Evolutionary conservation across 2,113 vertebrate genomes (phyloP).

Genomic region (Nasalis larvatus): DNA sequence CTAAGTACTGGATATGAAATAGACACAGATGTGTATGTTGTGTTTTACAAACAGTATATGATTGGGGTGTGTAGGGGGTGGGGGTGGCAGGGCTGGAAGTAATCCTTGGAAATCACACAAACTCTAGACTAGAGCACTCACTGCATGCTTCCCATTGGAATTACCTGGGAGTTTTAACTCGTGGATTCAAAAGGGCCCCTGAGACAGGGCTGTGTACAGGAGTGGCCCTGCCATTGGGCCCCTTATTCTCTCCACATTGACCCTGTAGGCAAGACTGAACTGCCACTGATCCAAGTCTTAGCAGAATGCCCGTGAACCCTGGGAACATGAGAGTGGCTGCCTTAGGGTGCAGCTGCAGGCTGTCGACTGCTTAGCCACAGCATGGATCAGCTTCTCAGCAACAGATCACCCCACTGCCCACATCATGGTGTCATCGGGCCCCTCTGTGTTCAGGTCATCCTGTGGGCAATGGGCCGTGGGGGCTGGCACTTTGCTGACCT

Average conservation of each 20-base stretch:
- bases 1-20: background rate
- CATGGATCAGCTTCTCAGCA: background rate
- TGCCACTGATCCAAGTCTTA: no score
- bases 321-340: background rate
- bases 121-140: background rate
- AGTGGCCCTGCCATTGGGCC: background rate
- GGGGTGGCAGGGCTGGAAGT: background rate
- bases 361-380: fast-evolving
- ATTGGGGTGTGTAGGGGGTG: background rate
- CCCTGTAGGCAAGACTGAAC: background rate
- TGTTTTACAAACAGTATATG: background rate
- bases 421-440: background rate
- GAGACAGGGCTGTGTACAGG: fast-evolving
- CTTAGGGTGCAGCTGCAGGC: background rate
- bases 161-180: background rate
- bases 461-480: background rate
- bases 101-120: background rate
- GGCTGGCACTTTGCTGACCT: background rate
- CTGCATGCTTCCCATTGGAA: background rate
- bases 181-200: background rate
- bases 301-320: background rate
- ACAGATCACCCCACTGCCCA: background rate
- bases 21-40: no score
- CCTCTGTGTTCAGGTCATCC: background rate
- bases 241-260: background rate